Base-by-base conservation (phyloP, 30 jellyfish, hydroid and myxozoan species). In the Phacellophora camtschatica region DNA sequence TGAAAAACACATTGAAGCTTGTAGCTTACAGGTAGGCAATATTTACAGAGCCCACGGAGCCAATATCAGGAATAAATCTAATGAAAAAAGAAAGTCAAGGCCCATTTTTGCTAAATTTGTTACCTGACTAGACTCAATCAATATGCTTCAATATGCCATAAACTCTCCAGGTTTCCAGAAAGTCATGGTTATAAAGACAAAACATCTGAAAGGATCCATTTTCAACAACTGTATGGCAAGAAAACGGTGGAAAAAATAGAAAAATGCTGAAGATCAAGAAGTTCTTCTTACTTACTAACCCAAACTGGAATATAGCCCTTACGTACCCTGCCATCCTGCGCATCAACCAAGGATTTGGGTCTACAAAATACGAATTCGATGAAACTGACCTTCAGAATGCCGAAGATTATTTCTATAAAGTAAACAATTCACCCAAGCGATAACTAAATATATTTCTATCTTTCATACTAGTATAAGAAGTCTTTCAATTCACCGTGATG, bases 61-160 rank as follows among this genome's bases (percentile, higher is more conserved):
- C 59, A 46, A 9, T 46, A 2, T 11, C 59, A 46, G 25, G 59
- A 46, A 46, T 46, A 43, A 46, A 46, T 55, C 24, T 36, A 0
- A 28, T 2, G 19, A 28, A 56, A 11, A 11, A 56, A 56, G 43
- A 56, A 56, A 56, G 20, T 31, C 71, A 56, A 56, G 71, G 71
- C 71, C 41, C 19, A 56, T 56, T 56, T 11, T 20, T 55, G 69
- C 69, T 2, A 36, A 56, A 28, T 19, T 56, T 56, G 71, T 56
- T 13, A 56, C 71, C 3, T 56, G 71, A 36, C 71, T n/a, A 56
- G 71, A 56, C 24, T 18, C 43, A 11, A 56, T 4, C 16, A n/a
- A 18, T 36, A 56, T 56, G 36, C n/a, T 56, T 11, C 71, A 56
- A 56, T n/a, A 56, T 56, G 71, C 71, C 41, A 56, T 18, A 56